These are phyloP conservation scores for Tamias sibiricus DNA, from an alignment of 2,113 vertebrate species.

Conservation along the genomic window DNA sequence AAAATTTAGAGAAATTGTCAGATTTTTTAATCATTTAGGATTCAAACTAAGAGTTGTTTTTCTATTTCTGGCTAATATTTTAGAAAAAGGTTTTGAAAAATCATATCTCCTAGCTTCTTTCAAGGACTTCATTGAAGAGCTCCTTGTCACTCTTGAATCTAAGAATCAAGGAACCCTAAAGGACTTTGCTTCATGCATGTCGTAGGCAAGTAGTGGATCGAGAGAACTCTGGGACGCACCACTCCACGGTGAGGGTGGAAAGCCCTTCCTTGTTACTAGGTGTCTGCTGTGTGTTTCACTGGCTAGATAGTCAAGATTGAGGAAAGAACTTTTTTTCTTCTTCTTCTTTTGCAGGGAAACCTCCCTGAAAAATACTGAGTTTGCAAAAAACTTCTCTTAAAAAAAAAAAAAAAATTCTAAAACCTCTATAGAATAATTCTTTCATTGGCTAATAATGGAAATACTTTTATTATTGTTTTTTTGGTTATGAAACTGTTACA, in stretches of 20 bases:
- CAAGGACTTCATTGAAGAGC: neutral
- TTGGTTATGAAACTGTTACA: neutral
- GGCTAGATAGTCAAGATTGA: neutral
- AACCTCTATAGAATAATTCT: neutral
- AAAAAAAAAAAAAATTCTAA: neutral
- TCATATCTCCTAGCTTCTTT: neutral
- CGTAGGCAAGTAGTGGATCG: slow-evolving; percentile 51
- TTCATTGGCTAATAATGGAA: neutral
- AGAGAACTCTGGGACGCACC: slow-evolving; percentile 54
- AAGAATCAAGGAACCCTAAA: neutral
- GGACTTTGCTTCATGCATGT: slow-evolving; percentile 1
- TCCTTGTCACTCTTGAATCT: neutral
- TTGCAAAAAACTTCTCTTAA: neutral
- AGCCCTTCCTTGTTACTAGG: neutral
- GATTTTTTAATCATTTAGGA: neutral
- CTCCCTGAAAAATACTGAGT: slow-evolving; percentile 28
- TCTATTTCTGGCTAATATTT: neutral
- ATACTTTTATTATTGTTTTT: neutral
- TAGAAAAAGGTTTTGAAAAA: neutral
- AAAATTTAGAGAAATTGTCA: neutral
- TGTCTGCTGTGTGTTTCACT: neutral
- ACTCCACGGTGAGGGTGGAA: neutral
- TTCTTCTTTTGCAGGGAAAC: neutral
- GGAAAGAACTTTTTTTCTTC: neutral
- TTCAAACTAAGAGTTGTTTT: neutral